phyloP scores from a whole-genome alignment of 2,888 invertebrate genomes.

The Bhutanitis thaidina region DNA sequence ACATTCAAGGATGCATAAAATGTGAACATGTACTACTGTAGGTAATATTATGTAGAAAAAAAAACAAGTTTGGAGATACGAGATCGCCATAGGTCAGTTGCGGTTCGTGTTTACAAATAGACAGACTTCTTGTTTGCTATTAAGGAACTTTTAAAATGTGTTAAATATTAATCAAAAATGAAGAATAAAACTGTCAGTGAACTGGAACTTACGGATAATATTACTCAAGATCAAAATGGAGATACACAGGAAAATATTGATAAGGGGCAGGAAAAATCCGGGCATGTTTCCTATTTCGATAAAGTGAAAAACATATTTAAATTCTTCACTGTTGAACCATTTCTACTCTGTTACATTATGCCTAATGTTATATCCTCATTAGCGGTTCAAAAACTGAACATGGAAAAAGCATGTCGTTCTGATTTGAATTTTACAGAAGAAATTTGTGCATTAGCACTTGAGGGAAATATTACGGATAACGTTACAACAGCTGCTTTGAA shows the following conservation, averaged over 20 bases:
- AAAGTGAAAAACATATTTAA: conserved; percentile 35
- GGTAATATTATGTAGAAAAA: conserved; percentile 24
- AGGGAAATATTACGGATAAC: conserved; percentile 47
- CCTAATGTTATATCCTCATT: conserved; percentile 81
- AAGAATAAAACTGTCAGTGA: conserved; percentile 31
- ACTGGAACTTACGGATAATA: conserved; percentile 29
- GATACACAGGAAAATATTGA: conserved; percentile 2
- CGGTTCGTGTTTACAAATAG: conserved; percentile 39
- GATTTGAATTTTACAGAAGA: conserved; percentile 70
- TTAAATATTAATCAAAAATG: conserved; percentile 28
- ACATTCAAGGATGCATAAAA: conserved; percentile 27
- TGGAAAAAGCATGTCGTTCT: conserved; percentile 78
- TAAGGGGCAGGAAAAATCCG: neutral
- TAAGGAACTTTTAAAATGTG: conserved; percentile 7
- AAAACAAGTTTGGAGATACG: conserved; percentile 35
- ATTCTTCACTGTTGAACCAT: conserved; percentile 83
- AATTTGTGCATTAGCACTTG: conserved; percentile 65
- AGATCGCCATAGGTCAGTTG: conserved; percentile 31
- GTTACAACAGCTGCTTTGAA: conserved; percentile 48
- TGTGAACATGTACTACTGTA: conserved; percentile 21
- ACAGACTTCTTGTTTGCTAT: conserved; percentile 31
- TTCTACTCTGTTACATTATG: conserved; percentile 81
- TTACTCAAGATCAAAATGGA: conserved; percentile 18
- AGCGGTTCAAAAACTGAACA: conserved; percentile 72
- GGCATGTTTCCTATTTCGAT: conserved; percentile 19